Conservation (phyloP, 2,888 invertebrate species). For the Psylliodes chrysocephalus region DNA sequence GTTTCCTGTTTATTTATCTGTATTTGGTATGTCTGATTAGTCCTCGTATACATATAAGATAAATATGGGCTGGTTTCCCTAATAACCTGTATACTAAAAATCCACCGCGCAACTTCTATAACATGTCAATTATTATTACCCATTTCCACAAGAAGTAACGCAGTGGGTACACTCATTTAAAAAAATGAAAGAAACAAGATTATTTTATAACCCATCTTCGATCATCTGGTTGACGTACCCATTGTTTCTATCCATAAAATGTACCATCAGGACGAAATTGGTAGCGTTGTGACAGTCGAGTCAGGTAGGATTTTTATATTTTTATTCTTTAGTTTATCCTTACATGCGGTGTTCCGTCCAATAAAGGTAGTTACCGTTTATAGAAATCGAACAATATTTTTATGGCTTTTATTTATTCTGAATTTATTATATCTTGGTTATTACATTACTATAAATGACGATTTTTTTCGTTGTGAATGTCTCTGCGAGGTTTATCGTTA, state of each 20-base stretch:
- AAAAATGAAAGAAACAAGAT: slow-evolving; percentile 10
- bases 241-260: slow-evolving; percentile 31
- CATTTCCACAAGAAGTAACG: too few species aligned
- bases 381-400: slow-evolving; percentile 38
- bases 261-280: slow-evolving; percentile 32
- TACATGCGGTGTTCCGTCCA: slow-evolving; percentile 33
- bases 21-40: too few species aligned
- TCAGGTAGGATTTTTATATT: slow-evolving; percentile 30
- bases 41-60: too few species aligned
- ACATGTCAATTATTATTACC: too few species aligned
- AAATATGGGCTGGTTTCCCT: too few species aligned
- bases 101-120: too few species aligned
- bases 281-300: slow-evolving; percentile 28
- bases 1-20: too few species aligned
- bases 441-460: slow-evolving; percentile 29
- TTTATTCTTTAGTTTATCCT: slow-evolving; percentile 25
- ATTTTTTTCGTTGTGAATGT: slow-evolving; percentile 16
- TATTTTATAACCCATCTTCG: slow-evolving; percentile 12
- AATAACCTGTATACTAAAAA: too few species aligned
- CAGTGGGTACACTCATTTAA: not conserved
- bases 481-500: not conserved
- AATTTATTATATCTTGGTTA: slow-evolving; percentile 34
- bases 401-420: slow-evolving; percentile 32
- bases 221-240: slow-evolving; percentile 11
- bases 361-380: slow-evolving; percentile 38